Conservation (phyloP, 2,888 invertebrate genomes). For the Caenorhabditis parvicauda region DNA sequence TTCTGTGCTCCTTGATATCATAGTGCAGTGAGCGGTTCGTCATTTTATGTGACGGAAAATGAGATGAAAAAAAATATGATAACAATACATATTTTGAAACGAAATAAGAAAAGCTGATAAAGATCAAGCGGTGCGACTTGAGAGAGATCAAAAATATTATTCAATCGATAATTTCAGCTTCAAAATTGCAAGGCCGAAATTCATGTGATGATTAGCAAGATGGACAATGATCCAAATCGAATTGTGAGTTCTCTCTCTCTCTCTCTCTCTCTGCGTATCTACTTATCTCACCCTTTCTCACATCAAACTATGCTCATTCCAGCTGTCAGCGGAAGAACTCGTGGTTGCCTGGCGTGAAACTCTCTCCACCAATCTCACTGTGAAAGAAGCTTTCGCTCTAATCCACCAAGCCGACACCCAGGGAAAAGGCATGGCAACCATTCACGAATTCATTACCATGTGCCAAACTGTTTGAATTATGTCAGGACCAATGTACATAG, state of each 20-base stretch:
- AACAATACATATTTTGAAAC: too few relatives aligned
- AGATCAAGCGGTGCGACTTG: too few relatives aligned
- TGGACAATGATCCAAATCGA: slow-evolving; percentile 39
- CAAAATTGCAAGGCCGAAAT: slow-evolving; percentile 43
- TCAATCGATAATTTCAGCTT: slow-evolving; percentile 19
- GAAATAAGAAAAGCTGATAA: too few relatives aligned
- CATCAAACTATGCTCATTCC: slow-evolving; percentile 4
- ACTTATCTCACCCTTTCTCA: neutral
- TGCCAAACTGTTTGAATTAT: slow-evolving; percentile 44
- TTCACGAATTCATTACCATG: slow-evolving; percentile 48
- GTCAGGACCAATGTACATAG: too few relatives aligned
- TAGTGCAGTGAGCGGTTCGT: too few relatives aligned
- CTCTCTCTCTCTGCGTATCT: too few relatives aligned
- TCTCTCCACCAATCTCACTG: slow-evolving; percentile 41
- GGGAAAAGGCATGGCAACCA: slow-evolving; percentile 37
- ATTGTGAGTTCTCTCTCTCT: slow-evolving; percentile 17
- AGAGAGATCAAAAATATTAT: too few relatives aligned
- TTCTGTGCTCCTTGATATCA: too few relatives aligned
- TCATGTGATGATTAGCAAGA: slow-evolving; percentile 37
- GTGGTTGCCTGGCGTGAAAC: slow-evolving; percentile 49
- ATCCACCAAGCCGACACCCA: slow-evolving; percentile 41
- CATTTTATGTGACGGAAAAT: too few relatives aligned
- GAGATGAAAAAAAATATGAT: too few relatives aligned
- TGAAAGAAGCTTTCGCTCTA: slow-evolving; percentile 35
- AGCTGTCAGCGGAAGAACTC: slow-evolving; percentile 46